Percentiles rank a stretch among this genome's conserved stretches.
These are phyloP conservation scores for Montipora efflorescens DNA, from an alignment of 64 coral and sea anemone genomes.

Conservation along the genomic window DNA sequence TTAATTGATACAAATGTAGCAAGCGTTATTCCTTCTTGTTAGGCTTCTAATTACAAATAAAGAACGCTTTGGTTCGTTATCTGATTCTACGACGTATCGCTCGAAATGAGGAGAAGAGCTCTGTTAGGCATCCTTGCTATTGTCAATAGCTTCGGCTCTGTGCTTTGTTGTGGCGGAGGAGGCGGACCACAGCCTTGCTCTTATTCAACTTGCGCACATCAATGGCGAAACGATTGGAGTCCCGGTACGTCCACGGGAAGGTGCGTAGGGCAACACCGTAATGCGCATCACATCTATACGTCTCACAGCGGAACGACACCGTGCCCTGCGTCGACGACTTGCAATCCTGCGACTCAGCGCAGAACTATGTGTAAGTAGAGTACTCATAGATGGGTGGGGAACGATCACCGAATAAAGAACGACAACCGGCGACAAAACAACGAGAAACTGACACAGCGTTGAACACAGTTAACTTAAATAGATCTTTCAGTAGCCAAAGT, in stretches of 20 bases:
- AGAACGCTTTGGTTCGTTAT: not conserved
- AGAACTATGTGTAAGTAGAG: constrained; percentile 21
- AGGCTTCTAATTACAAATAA: not conserved
- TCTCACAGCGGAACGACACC: not conserved
- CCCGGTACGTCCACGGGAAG: constrained; percentile 10
- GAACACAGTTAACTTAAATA: not conserved
- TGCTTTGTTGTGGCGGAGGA: not conserved
- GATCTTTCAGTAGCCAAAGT: too few relatives aligned
- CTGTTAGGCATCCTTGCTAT: not conserved
- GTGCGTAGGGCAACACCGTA: not conserved
- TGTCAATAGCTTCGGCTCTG: not conserved
- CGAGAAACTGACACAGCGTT: not conserved
- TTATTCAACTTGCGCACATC: not conserved
- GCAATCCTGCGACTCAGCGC: not conserved
- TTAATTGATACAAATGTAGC: not conserved
- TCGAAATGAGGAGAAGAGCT: not conserved
- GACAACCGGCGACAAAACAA: not conserved
- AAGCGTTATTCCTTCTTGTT: not conserved
- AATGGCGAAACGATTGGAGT: constrained; percentile 45
- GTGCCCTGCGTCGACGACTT: not conserved
- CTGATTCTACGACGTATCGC: not conserved
- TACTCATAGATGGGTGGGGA: not conserved
- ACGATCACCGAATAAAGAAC: too few relatives aligned
- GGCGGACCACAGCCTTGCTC: not conserved
- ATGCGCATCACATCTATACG: not conserved